Percentiles rank a stretch among this genome's conserved stretches.
phyloP scores from a whole-genome alignment of 1,140 invertebrate genomes.

The Nymphalis io region DNA sequence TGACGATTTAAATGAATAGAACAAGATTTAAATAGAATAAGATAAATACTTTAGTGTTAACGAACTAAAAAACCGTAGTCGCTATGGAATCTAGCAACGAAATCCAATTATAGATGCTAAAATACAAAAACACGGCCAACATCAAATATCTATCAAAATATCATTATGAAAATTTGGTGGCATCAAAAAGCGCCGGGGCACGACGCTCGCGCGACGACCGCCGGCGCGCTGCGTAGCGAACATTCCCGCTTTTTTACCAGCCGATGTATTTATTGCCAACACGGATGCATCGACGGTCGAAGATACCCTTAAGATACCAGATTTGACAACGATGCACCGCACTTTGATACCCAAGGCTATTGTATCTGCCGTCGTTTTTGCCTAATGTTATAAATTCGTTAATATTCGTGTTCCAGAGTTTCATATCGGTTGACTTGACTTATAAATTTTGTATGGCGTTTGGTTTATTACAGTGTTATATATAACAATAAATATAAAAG shows the following conservation, averaged over 20 bases:
- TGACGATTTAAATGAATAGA: too few relatives aligned
- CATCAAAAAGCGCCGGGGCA: conserved; percentile 63
- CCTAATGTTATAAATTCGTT: conserved; percentile 36
- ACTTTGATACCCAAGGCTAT: conserved; percentile 60
- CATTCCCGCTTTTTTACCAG: conserved; percentile 72
- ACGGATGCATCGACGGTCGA: conserved; percentile 56
- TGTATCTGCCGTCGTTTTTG: conserved; percentile 61
- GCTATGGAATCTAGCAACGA: conserved; percentile 29
- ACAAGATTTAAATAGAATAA: background rate
- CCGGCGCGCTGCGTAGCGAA: conserved; percentile 56
- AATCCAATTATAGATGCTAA: conserved; percentile 34
- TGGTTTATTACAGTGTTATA: conserved; percentile 13
- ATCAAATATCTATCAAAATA: conserved; percentile 47
- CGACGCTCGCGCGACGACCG: conserved; percentile 60
- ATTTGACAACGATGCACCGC: conserved; percentile 55
- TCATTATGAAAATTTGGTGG: conserved; percentile 57
- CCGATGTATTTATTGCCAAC: conserved; percentile 71
- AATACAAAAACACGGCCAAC: conserved; percentile 32
- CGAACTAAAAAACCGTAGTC: conserved; percentile 9
- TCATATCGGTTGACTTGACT: conserved; percentile 30
- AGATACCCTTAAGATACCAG: conserved; percentile 54
- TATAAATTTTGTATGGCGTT: conserved; percentile 11
- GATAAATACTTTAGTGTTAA: background rate
- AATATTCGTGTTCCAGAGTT: conserved; percentile 62
- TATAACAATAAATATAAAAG: background rate